Evolutionary conservation across 2,113 vertebrate genomes (phyloP), one percentile per base, ranked within the genome.

Genomic region (Grus americana): DNA sequence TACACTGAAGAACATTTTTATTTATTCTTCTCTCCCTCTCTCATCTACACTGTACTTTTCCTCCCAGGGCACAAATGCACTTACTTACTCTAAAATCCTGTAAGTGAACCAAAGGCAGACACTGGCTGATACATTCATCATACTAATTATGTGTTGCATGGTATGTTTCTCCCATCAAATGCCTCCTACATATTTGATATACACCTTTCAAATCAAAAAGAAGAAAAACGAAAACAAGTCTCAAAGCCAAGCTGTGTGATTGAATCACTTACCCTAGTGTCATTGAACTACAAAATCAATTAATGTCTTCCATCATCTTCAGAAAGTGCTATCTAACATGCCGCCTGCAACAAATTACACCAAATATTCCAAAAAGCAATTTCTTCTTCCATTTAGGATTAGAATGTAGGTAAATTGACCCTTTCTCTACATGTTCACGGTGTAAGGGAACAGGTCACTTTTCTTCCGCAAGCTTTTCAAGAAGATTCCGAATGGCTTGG

Each of bases 241-340:
- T 86, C 87, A 92, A 80, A 94, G 72, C 54, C 63, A 55, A 26
- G 22, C 46, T 80, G 24, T 9, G 38, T 90, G 93, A 97, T 93
- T 93, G 93, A 97, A 97, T 97, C 96, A 91, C 82, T 98, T 98
- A 97, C 93, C 86, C 68, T 46, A 17, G 52, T 97, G 94, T 96
- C 95, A 97, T 79, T 90, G 89, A 93, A 94, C 82, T 97, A 97
- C 90, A 95, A 94, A 98, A 98, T 97, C 96, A 98, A 98, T 98
- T 97, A 97, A 88, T 73, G 78, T 78, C 84, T 95, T 96, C 94
- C 95, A 79, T 97, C 97, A 95, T 97, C 94, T 95, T 97, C 87
- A 96, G 88, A 97, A 97, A 95, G 71, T 46, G 42, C 55, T 90
- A 72, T 93, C 79, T 92, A 92, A 93, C 78, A 93, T 42, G n/a